Evolutionary conservation across 2,797 vertebrate species (phyloP).

Genomic region (Coregonus sp.): DNA sequence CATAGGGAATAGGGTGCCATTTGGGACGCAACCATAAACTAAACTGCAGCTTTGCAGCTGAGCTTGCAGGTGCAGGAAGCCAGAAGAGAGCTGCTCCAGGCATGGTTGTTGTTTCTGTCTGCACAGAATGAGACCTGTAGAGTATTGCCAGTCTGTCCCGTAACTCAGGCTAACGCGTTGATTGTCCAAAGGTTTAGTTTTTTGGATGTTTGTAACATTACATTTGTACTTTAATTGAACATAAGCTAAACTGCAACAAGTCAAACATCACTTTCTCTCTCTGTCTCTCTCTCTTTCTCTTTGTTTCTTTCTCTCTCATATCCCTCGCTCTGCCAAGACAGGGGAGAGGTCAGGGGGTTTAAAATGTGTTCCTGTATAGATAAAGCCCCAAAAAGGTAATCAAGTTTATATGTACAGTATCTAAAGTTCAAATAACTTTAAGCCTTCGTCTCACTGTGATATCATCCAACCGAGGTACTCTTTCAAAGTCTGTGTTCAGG

Average conservation of each 20-base stretch:
- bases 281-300: neutral
- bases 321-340: neutral
- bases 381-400: too few relatives aligned
- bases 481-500: too few relatives aligned
- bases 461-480: too few relatives aligned
- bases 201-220: neutral
- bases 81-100: conserved; percentile 28
- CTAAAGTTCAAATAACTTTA: too few relatives aligned
- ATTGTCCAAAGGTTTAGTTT: neutral
- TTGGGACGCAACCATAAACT: too few relatives aligned
- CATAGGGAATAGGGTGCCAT: too few relatives aligned
- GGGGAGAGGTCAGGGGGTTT: neutral
- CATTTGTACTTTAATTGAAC: neutral
- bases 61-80: conserved; percentile 69
- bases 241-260: neutral
- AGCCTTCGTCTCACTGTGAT: too few relatives aligned
- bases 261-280: neutral
- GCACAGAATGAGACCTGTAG: neutral
- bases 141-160: neutral
- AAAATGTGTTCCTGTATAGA: too few relatives aligned
- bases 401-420: too few relatives aligned
- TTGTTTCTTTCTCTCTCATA: neutral
- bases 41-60: conserved; percentile 40
- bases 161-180: neutral
- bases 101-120: neutral